Percentiles rank a stretch among this genome's conserved stretches.
These are phyloP conservation scores for Drosophila sproati DNA, from an alignment of 1,140 invertebrate genomes.

Conservation along the genomic window DNA sequence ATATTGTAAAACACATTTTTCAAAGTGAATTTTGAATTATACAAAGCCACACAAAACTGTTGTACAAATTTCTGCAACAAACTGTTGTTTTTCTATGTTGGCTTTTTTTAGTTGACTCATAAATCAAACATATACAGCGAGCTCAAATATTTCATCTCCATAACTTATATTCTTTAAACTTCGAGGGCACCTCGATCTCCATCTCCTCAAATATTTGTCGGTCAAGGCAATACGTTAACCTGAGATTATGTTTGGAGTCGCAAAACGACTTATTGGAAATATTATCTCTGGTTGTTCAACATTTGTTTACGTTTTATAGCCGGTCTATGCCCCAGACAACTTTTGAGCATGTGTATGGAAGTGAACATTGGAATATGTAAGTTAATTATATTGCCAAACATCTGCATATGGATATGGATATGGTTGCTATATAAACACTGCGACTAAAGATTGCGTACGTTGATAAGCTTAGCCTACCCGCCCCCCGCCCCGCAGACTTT, in stretches of 20 bases:
- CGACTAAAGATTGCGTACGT: neutral
- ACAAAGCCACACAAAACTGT: no score
- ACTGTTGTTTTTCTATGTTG: no score
- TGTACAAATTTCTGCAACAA: no score
- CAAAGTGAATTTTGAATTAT: no score
- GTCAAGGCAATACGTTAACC: constrained; percentile 15
- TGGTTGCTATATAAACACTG: neutral
- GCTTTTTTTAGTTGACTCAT: no score
- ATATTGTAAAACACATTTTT: no score
- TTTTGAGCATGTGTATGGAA: constrained; percentile 18
- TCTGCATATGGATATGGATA: neutral
- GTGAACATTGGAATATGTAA: neutral
- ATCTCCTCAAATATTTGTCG: constrained; percentile 4
- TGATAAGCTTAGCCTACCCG: neutral
- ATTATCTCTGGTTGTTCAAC: neutral
- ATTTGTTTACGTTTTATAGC: constrained; percentile 4
- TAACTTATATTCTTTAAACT: no score
- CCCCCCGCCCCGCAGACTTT: neutral
- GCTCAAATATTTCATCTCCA: no score
- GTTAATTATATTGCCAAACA: constrained; percentile 5
- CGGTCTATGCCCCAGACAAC: constrained; percentile 7
- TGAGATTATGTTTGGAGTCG: neutral
- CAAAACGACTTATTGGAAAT: neutral
- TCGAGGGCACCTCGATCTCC: neutral
- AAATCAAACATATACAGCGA: neutral